Percentiles rank a stretch among this genome's conserved stretches.
These are phyloP conservation scores for Meloidogyne hapla DNA, from an alignment of 1,140 invertebrate genomes.

Conservation along the genomic window DNA sequence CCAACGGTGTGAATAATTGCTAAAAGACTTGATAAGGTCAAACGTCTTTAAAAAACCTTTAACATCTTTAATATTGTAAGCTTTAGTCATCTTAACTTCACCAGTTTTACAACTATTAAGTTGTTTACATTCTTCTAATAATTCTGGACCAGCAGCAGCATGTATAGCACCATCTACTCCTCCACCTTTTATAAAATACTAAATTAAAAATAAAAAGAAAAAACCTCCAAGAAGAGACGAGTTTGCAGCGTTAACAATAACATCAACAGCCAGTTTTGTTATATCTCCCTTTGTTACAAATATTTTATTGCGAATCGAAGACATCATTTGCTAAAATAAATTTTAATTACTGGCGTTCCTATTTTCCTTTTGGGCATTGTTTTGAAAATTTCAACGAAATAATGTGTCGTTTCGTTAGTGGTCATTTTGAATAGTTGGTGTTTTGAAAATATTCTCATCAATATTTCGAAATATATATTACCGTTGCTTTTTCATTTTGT, in stretches of 20 bases:
- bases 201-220: background rate
- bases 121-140: slow-evolving; percentile 30
- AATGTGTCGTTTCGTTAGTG: no score
- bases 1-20: slow-evolving; percentile 41
- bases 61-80: slow-evolving; percentile 38
- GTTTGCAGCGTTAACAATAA: slow-evolving; percentile 39
- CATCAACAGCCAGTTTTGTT: slow-evolving; percentile 33
- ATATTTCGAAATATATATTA: no score
- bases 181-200: slow-evolving; percentile 8
- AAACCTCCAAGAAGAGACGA: slow-evolving; percentile 31
- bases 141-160: slow-evolving; percentile 27
- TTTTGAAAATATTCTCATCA: no score
- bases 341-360: no score
- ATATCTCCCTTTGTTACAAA: slow-evolving; percentile 32
- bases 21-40: slow-evolving; percentile 6
- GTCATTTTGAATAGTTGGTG: no score
- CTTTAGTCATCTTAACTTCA: slow-evolving; percentile 38
- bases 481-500: no score
- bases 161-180: slow-evolving; percentile 42
- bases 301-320: slow-evolving; percentile 25
- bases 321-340: background rate
- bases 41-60: slow-evolving; percentile 30
- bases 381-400: no score
- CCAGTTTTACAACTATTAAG: slow-evolving; percentile 33
- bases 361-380: no score